Evolutionary conservation across 2,888 invertebrate genomes (phyloP).

Genomic region (Crepidodera aurea): DNA sequence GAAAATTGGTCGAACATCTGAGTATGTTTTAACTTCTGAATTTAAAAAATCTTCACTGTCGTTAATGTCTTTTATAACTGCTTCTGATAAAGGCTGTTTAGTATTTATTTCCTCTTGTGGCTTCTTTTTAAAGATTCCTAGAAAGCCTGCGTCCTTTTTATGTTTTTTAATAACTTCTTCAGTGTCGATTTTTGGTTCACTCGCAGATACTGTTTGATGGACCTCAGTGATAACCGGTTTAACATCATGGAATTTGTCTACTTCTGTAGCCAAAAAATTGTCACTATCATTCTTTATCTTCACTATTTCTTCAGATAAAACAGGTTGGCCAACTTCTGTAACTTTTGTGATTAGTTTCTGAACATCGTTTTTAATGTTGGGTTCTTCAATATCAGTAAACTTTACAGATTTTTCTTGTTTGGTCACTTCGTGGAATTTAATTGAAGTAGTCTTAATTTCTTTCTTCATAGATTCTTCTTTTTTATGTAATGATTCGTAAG

Average conservation of each 20-base stretch:
- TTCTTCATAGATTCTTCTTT: not conserved
- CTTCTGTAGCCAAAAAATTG: conserved; percentile 38
- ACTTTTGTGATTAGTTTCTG: conserved; percentile 4
- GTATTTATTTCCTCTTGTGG: not conserved
- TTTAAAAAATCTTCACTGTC: conserved; percentile 39
- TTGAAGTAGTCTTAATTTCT: not conserved
- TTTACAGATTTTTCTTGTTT: conserved; percentile 3
- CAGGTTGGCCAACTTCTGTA: not conserved
- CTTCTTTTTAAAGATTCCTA: conserved; percentile 29
- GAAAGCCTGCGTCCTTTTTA: conserved; percentile 30
- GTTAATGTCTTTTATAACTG: not conserved
- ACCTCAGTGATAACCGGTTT: conserved; percentile 22
- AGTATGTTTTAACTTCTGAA: conserved; percentile 44
- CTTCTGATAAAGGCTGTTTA: conserved; percentile 1
- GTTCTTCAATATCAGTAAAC: not conserved
- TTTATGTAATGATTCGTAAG: not conserved
- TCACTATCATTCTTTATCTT: not conserved
- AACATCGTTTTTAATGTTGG: not conserved
- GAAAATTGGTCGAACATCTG: conserved; percentile 42
- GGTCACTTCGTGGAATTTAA: not conserved
- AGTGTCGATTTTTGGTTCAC: not conserved
- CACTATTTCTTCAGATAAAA: not conserved
- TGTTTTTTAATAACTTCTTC: not conserved
- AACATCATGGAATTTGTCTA: conserved; percentile 42
- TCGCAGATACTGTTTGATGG: not conserved